Percentiles rank a stretch among this genome's conserved stretches.
These are phyloP conservation scores for Crambe crambe DNA, from an alignment of 37 sponge, comb jelly and placozoan species.

Conservation along the genomic window DNA sequence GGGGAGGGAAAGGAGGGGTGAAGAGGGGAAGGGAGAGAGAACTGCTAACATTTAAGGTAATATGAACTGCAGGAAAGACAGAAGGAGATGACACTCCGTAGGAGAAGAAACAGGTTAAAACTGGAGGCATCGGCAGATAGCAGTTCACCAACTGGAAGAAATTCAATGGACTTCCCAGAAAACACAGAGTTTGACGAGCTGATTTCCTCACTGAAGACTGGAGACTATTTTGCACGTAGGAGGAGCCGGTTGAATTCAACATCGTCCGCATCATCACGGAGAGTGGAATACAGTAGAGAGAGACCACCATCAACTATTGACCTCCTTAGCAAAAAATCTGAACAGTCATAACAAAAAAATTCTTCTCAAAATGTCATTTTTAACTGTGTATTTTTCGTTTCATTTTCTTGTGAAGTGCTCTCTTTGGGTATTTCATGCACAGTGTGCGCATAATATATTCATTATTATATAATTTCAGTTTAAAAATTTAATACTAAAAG, in stretches of 20 bases:
- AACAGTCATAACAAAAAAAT: background rate
- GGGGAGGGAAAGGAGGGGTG: too few relatives aligned
- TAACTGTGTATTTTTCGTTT: too few relatives aligned
- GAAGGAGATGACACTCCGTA: conserved; percentile 25
- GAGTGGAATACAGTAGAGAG: conserved; percentile 43
- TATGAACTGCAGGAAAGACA: conserved; percentile 55
- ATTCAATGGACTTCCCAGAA: conserved; percentile 1
- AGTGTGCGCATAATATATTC: too few relatives aligned
- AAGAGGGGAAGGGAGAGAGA: too few relatives aligned
- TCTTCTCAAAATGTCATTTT: background rate
- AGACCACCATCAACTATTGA: background rate
- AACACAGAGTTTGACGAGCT: conserved; percentile 82
- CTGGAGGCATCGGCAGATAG: background rate
- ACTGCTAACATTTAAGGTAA: too few relatives aligned
- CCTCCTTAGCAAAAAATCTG: background rate
- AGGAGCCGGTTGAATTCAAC: background rate
- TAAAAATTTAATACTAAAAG: too few relatives aligned
- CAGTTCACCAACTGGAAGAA: background rate
- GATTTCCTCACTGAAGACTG: conserved; percentile 62
- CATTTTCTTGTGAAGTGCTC: too few relatives aligned
- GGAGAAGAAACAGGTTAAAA: conserved; percentile 23
- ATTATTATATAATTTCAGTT: too few relatives aligned
- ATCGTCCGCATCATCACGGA: background rate
- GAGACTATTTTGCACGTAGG: conserved; percentile 42
- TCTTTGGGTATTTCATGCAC: too few relatives aligned